phyloP scores from a whole-genome alignment of 2,888 invertebrate species.

The Onthophagus sagittarius region DNA sequence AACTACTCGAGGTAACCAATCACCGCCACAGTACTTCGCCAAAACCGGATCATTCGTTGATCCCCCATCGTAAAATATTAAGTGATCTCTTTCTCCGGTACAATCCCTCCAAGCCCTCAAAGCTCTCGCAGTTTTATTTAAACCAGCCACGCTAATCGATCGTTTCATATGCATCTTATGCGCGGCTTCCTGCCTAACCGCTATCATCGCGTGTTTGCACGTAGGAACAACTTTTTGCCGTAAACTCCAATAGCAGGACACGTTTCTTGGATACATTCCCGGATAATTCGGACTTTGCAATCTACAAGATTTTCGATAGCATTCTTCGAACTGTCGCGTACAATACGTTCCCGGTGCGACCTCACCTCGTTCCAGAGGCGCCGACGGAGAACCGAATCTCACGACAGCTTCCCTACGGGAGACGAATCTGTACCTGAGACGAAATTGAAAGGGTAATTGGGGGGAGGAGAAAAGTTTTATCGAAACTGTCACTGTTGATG shows the following conservation, averaged over 20 bases:
- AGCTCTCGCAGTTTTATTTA: conserved; percentile 66
- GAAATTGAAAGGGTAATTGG: conserved; percentile 75
- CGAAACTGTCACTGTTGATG: conserved; percentile 82
- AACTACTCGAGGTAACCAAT: conserved; percentile 76
- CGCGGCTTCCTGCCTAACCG: conserved; percentile 72
- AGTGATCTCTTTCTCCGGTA: conserved; percentile 74
- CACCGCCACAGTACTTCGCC: conserved; percentile 84
- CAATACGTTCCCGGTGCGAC: conserved; percentile 61
- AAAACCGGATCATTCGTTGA: conserved; percentile 78
- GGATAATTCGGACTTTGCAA: conserved; percentile 90
- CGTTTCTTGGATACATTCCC: conserved; percentile 83
- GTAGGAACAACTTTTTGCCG: conserved; percentile 82
- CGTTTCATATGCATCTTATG: conserved; percentile 70
- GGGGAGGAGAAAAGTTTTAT: conserved; percentile 72
- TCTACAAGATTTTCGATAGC: conserved; percentile 79
- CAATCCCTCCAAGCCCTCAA: conserved; percentile 82
- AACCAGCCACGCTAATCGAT: conserved; percentile 62
- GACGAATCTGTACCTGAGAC: conserved; percentile 77
- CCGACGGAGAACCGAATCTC: conserved; percentile 70
- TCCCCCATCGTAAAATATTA: conserved; percentile 83
- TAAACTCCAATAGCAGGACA: conserved; percentile 86
- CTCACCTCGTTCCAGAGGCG: conserved; percentile 77
- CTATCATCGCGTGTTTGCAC: conserved; percentile 88
- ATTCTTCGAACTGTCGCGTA: conserved; percentile 82
- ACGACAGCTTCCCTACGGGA: conserved; percentile 76